phyloP scores from a whole-genome alignment of 2,113 vertebrate species.

The Uropsilus gracilis region DNA sequence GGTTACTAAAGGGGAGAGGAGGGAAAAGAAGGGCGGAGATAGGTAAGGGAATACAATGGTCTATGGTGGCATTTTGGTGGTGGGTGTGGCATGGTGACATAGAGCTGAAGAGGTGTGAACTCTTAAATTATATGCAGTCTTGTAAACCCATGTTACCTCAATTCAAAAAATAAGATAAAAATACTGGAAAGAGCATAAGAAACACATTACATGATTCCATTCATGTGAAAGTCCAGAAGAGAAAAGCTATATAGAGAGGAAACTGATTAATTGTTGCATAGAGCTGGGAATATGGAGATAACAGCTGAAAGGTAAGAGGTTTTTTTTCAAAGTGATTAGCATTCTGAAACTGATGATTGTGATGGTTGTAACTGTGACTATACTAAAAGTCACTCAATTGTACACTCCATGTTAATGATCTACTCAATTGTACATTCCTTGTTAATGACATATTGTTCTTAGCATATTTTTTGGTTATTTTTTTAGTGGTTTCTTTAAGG shows the following conservation, averaged over 20 bases:
- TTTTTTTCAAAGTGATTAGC: neutral
- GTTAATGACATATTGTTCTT: neutral
- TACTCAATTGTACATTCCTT: no score
- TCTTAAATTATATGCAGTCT: no score
- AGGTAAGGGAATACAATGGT: no score
- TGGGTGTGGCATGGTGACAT: no score
- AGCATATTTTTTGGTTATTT: neutral
- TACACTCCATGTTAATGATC: no score
- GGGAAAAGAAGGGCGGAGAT: no score
- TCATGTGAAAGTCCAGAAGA: neutral
- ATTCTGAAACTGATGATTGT: neutral
- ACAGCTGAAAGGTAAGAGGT: neutral
- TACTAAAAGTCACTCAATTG: neutral
- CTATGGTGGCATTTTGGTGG: no score
- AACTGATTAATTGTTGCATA: neutral
- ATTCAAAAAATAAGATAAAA: neutral
- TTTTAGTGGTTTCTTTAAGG: no score
- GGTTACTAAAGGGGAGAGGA: no score
- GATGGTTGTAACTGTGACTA: neutral
- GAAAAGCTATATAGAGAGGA: neutral
- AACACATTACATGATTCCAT: neutral
- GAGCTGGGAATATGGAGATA: neutral
- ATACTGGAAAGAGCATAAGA: neutral
- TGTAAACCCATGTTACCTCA: no score
- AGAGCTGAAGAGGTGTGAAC: no score